Evolutionary conservation across 2,113 vertebrate genomes (phyloP).

Genomic region (Fulmarus glacialis): DNA sequence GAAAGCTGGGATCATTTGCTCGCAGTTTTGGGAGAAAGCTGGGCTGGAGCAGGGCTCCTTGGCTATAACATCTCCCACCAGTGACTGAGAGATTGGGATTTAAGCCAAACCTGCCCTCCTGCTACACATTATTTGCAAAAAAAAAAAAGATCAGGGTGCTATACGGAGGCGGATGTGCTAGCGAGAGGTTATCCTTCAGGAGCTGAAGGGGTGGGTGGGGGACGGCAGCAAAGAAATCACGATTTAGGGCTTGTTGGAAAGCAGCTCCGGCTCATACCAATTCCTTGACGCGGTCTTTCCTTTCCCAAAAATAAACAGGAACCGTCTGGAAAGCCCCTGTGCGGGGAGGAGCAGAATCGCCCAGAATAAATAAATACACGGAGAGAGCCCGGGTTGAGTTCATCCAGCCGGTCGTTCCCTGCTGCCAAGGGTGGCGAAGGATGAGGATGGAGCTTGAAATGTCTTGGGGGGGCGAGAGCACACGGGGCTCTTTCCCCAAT

Average conservation of each 20-base stretch:
- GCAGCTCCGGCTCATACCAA: neutral
- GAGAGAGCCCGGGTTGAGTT: neutral
- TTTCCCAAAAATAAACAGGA: conserved; percentile 50
- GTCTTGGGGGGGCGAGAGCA: neutral
- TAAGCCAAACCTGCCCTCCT: neutral
- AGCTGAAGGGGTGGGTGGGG: neutral
- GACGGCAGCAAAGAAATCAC: neutral
- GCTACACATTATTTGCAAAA: neutral
- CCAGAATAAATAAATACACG: neutral
- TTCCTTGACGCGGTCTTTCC: conserved; percentile 25
- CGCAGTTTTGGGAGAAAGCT: neutral
- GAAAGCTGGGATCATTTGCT: neutral
- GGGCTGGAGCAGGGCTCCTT: neutral
- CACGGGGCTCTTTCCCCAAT: neutral
- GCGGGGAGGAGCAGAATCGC: neutral
- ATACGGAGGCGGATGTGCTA: neutral
- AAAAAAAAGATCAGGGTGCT: neutral
- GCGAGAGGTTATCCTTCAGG: neutral
- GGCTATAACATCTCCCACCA: accelerated
- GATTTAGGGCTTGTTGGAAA: neutral
- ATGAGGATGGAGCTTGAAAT: neutral
- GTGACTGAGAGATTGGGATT: neutral
- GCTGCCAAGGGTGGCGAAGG: neutral
- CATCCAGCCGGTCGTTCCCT: neutral
- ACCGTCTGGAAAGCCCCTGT: neutral